Conservation (phyloP, 2,797 vertebrate species). For the Myotis vivesi region DNA sequence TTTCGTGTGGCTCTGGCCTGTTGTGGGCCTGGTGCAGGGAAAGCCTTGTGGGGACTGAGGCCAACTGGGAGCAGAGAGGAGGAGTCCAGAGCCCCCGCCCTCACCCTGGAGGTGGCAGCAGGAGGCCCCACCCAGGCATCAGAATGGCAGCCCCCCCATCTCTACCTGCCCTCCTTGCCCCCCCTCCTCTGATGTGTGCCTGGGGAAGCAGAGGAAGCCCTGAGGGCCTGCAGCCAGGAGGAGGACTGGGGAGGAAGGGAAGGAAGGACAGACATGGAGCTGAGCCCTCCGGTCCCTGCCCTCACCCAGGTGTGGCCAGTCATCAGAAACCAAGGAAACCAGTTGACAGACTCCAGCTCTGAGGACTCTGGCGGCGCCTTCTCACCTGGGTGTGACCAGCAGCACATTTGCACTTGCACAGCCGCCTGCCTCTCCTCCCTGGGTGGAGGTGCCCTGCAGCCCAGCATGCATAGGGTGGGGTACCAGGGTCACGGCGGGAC, state of each 20-base stretch:
- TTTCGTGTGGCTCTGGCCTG: neutral
- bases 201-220: neutral
- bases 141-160: neutral
- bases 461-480: neutral
- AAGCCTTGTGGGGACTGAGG: neutral
- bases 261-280: neutral
- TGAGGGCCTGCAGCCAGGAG: neutral
- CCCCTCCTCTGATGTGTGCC: neutral
- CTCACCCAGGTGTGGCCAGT: neutral
- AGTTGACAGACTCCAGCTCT: neutral
- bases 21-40: too few relatives aligned
- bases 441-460: neutral
- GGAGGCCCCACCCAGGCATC: neutral
- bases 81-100: neutral
- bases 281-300: neutral
- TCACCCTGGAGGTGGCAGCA: neutral
- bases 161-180: neutral
- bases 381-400: neutral
- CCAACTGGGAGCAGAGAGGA: neutral
- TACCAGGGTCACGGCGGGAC: neutral
- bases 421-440: too few relatives aligned
- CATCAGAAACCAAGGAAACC: neutral
- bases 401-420: neutral
- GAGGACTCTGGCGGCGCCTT: neutral
- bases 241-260: neutral